Base-by-base conservation (phyloP, 2,888 invertebrate species). In the Notocelia uddmanniana region DNA sequence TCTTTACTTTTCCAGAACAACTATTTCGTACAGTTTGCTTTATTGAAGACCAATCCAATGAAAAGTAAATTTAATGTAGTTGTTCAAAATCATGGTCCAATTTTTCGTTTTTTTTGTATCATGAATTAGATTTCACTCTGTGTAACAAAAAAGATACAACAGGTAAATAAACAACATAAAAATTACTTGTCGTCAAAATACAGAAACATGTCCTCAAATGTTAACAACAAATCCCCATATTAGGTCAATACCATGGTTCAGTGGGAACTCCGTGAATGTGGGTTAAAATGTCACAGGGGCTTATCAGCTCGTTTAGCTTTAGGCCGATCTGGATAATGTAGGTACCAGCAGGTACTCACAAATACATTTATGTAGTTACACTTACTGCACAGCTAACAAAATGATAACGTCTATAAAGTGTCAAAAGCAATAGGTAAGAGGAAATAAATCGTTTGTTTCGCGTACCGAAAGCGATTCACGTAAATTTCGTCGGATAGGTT, bases 401-500 rank as follows among this genome's bases (percentile, higher is more conserved):
- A 69, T 21, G 69, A 69, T 69, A 69, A 63, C 62, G 62, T 48
- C 62, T 62, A 69, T 69, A 63, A 69, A 62, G 55, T 69, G 69
- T 63, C 69, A 62, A 34, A 57, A 48, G 54, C 69, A 69, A 62
- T 63, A 18, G 31, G n/a, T n/a, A n/a, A n/a, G n/a, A n/a, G n/a
- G n/a, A 55, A 69, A 55, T 45, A 62, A 69, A 62, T 62, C 62
- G 62, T 69, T 69, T 63, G 69, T 69, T 69, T 69, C 41, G 62
- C 62, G 21, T 55, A 69, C 55, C 45, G 48, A 45, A 52, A 31
- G 70, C 66, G 52, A 52, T 66, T 59, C 52, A 66, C 58, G 58
- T 71, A 66, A 66, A 58, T 64, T 59, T 58, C 31, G 64, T 19
- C 63, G 63, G 41, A 66, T 70, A 66, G 66, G 70, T 54, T 71